Percentiles rank a stretch among this genome's conserved stretches.
phyloP scores from a whole-genome alignment of 2,113 vertebrate genomes.

The Miniopterus natalensis region DNA sequence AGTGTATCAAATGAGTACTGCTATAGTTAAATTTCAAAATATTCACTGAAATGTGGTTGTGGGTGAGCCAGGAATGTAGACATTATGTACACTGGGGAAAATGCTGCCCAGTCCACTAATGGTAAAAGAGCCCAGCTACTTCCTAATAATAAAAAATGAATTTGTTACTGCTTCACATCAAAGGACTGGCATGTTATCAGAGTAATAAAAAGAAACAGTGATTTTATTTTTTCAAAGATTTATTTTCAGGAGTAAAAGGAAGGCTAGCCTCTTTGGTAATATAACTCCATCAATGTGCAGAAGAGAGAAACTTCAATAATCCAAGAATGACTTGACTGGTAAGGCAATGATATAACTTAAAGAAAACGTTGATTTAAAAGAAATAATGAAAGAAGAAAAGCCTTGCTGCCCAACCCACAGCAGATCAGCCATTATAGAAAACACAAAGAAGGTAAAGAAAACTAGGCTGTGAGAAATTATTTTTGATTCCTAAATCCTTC shows the following conservation, averaged over 20 bases:
- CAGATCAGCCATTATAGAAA: slow-evolving; percentile 9
- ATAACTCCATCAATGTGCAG: background rate
- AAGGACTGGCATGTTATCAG: background rate
- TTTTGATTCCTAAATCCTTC: slow-evolving; percentile 44
- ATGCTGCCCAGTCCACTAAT: background rate
- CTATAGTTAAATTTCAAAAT: background rate
- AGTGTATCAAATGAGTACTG: background rate
- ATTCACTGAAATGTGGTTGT: background rate
- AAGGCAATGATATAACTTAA: background rate
- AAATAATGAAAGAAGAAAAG: slow-evolving; percentile 7
- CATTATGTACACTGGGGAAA: background rate
- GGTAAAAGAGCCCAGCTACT: background rate
- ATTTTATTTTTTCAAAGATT: slow-evolving; percentile 63
- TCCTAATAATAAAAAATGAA: slow-evolving; percentile 9
- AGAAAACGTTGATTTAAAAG: slow-evolving; percentile 42
- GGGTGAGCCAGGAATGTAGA: background rate
- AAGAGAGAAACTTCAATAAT: background rate
- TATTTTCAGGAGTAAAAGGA: slow-evolving; percentile 34
- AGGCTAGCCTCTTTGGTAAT: slow-evolving; percentile 16
- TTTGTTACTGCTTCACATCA: slow-evolving; percentile 38
- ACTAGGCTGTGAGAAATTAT: slow-evolving; percentile 5
- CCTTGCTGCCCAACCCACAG: background rate
- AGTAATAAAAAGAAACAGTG: background rate
- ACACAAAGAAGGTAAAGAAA: slow-evolving; percentile 31
- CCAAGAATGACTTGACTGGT: background rate